A percentile compares a stretch with the other conserved stretches of the same genome.
Conservation (phyloP, 2,797 vertebrate species). For the Dromococcyx pavoninus region DNA sequence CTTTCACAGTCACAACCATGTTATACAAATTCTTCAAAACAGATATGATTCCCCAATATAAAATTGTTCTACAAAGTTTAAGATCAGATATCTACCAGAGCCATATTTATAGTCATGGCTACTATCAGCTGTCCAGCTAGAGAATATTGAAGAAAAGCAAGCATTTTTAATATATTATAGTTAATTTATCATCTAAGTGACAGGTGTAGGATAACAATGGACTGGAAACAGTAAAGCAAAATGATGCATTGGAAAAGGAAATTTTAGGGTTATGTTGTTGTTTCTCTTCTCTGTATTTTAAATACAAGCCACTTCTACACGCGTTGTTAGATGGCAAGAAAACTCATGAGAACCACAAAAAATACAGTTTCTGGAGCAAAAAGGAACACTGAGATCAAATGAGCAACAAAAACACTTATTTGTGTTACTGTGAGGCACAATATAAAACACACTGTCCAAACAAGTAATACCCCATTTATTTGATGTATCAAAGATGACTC, state of each 20-base stretch:
- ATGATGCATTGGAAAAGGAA: conserved; percentile 71
- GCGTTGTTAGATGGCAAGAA: neutral
- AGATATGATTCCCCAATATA: conserved; percentile 61
- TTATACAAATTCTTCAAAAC: conserved; percentile 62
- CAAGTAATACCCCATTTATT: neutral
- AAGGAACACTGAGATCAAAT: neutral
- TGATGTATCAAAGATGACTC: neutral
- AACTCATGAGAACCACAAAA: conserved; percentile 40
- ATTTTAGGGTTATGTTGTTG: conserved; percentile 27
- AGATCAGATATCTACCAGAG: conserved; percentile 81
- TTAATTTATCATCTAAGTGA: conserved; percentile 85
- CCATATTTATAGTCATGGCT: conserved; percentile 82
- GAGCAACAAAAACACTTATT: neutral
- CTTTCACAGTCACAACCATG: conserved; percentile 38
- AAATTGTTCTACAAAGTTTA: conserved; percentile 80
- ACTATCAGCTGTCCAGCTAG: conserved; percentile 83
- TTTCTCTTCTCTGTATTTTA: conserved; percentile 19
- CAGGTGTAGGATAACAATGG: conserved; percentile 74
- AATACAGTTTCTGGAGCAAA: neutral
- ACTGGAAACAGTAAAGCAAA: conserved; percentile 68
- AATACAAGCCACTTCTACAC: conserved; percentile 7
- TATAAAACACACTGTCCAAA: neutral
- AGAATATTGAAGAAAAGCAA: conserved; percentile 80
- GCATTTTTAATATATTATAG: conserved; percentile 80
- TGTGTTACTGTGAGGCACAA: neutral